Evolutionary conservation across 2,113 vertebrate genomes (phyloP).

Genomic region (Rallus limicola): DNA sequence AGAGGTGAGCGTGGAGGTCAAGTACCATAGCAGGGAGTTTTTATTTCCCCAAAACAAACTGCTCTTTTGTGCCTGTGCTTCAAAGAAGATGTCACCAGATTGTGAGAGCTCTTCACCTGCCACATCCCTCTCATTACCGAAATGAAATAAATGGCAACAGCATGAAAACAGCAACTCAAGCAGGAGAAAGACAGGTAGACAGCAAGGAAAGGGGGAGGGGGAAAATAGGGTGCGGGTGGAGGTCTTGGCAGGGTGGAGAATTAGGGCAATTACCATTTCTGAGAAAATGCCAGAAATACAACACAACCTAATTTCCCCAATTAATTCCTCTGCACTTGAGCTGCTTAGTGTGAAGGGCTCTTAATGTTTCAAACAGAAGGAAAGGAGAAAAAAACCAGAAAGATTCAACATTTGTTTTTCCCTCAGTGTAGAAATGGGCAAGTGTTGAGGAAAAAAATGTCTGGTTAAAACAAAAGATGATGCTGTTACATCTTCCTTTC

Average conservation of each 20-base stretch:
- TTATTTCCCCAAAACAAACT: constrained; percentile 30
- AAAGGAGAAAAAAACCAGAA: not conserved
- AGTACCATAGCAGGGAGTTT: not conserved
- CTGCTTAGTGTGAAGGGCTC: constrained; percentile 35
- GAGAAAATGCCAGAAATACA: constrained; percentile 74
- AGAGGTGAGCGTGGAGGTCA: not conserved
- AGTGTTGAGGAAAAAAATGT: not conserved
- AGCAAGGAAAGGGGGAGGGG: not conserved
- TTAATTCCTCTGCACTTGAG: constrained; percentile 68
- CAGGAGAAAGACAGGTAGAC: constrained; percentile 47
- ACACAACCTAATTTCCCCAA: constrained; percentile 79
- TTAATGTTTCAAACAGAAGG: constrained; percentile 23
- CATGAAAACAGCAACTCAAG: constrained; percentile 53
- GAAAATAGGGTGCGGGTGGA: not conserved
- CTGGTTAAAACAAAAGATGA: constrained; percentile 7
- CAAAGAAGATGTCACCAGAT: constrained; percentile 42
- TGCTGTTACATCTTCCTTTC: constrained; percentile 8
- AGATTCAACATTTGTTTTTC: not conserved
- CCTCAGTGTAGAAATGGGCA: not conserved
- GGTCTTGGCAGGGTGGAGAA: constrained; percentile 64
- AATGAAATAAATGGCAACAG: constrained; percentile 54
- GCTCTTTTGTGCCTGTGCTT: constrained; percentile 24
- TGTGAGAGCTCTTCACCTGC: constrained; percentile 56
- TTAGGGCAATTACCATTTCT: constrained; percentile 74
- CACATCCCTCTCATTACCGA: constrained; percentile 57